A percentile compares a stretch with the other conserved stretches of the same genome.
Evolutionary conservation across 2,888 invertebrate species (phyloP).

Genomic region (Drosophila eohydei): DNA sequence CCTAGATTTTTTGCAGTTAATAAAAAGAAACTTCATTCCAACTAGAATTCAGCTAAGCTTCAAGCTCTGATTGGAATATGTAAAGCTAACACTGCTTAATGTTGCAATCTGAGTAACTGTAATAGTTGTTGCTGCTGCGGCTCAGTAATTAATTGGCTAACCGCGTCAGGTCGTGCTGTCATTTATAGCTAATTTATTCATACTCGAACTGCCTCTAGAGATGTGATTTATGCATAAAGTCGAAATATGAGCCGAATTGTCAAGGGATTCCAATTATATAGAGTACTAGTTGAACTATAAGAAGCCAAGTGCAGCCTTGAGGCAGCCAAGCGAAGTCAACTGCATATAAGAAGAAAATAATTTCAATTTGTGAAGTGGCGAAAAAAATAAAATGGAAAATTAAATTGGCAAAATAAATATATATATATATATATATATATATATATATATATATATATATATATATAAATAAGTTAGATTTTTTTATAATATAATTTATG

Average conservation of each 20-base stretch:
- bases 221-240: slow-evolving; percentile 2
- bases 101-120: background rate
- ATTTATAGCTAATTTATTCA: slow-evolving; percentile 5
- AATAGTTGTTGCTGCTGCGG: background rate
- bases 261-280: slow-evolving; percentile 5
- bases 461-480: too few species aligned
- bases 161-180: slow-evolving; percentile 9
- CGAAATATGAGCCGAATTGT: background rate
- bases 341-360: background rate
- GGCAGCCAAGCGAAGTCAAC: background rate
- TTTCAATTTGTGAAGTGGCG: background rate
- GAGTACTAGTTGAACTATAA: background rate
- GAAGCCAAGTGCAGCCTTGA: background rate
- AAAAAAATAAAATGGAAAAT: background rate
- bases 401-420: background rate
- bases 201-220: slow-evolving; percentile 1
- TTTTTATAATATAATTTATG: too few species aligned
- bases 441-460: background rate
- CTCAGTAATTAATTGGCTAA: slow-evolving; percentile 7
- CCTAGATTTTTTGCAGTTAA: too few species aligned
- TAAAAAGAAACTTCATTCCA: background rate
- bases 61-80: slow-evolving; percentile 1
- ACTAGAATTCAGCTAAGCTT: background rate
- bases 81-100: background rate
- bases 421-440: background rate